Base-by-base conservation (phyloP, 2,797 vertebrate species). In the Apogon talboti region DNA sequence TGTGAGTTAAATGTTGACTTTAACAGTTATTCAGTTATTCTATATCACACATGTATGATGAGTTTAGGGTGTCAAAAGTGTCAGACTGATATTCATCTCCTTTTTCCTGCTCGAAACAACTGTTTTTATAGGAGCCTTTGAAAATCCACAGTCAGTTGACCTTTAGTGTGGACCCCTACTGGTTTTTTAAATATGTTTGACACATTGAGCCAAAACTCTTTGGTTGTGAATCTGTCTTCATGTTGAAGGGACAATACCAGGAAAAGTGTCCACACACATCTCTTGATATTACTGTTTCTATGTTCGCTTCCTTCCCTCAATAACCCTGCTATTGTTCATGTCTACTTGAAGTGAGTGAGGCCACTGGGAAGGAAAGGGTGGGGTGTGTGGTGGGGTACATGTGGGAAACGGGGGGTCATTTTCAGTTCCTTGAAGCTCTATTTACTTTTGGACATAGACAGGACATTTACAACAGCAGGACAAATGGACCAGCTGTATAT, bases 261-360 rank as follows among this genome's bases (percentile, higher is more conserved):
- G 82, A 84, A 84, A 78, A 43, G 5, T 0, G 61, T 63, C 2
- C 3, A 52, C 52, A 64, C 1, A 15, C 19, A n/a, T n/a, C 24
- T 53, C 24, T 40, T 3, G 14, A 14, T 19, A 65, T 42, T 13
- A 28, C 40, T 50, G 47, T 57, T 35, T 57, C 66, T 56, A 9
- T 60, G 10, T 21, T 15, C 50, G 41, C 57, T 81, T 89, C 82
- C 81, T 89, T 85, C 78, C 84, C 60, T 42, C 40, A 37, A 28
- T n/a, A 56, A 47, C 30, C 14, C 48, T 43, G n/a, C 5, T 10
- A 44, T 51, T 42, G 55, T 38, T 45, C n/a, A 57, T 57, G 15
- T 57, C n/a, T 55, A 43, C 38, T 30, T 30, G n/a, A 19, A 49
- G 51, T n/a, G 16, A 38, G 16, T 24, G 37, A 62, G 14, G 18